Evolutionary conservation across 2,888 invertebrate genomes (phyloP), one percentile per base, ranked within the genome.

Genomic region (Cryptocephalus primarius): DNA sequence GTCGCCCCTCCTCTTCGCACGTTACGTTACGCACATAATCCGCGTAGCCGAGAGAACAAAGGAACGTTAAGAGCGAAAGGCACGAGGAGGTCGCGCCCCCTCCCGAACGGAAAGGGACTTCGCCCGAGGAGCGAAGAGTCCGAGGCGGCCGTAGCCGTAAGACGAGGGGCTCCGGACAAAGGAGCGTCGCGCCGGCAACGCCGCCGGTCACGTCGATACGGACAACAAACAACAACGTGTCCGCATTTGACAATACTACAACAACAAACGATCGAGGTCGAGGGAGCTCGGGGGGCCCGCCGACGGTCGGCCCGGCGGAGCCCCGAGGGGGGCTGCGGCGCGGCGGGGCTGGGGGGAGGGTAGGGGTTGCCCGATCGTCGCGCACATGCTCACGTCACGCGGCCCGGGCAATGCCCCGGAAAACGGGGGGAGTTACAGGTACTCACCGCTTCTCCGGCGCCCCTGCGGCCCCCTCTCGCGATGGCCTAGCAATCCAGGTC

Each of bases 311-410:
- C 22, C 2, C 3, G 22, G 22, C 6, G 3, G 22, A 4, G 22
- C 6, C 22, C 3, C 6, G 22, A 22, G 6, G 6, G 22, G 6
- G 22, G 6, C 3, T 4, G 22, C 2, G 22, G 22, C 2, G 22
- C 2, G 22, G 22, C 6, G 22, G 2, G 22, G 22, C 3, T 2
- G 22, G 6, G 22, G 22, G 22, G 22, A 22, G 22, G 22, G 22
- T 4, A 6, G 22, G 22, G 6, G 47, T 2, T 54, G 53, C 55
- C 63, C 64, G 64, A 64, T 64, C 52, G 56, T 51, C 48, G 55
- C 61, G 64, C 64, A 63, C 62, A 64, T 61, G 64, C 63, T 60
- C 53, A 64, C 64, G 63, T 64, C 64, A 64, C 64, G 63, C 59
- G 64, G 53, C 51, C 55, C 60, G 59, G 62, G 59, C 62, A 61